Evolutionary conservation across 2,888 invertebrate genomes (phyloP).

Genomic region (Odontothrips loti): DNA sequence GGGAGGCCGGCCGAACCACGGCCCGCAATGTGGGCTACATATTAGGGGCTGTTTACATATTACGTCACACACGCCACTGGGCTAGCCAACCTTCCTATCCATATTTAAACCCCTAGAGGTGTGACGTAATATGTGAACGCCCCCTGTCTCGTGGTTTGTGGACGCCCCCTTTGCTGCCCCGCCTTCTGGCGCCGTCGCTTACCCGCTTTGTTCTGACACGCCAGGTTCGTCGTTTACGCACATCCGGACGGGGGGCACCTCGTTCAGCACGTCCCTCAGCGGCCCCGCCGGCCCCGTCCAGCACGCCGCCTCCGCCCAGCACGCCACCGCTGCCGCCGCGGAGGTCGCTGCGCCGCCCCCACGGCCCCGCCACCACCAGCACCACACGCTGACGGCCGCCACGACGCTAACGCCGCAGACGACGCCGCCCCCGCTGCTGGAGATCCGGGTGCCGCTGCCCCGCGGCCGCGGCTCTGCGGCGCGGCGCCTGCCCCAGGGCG

Average conservation of each 20-base stretch:
- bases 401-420: slow-evolving; percentile 40
- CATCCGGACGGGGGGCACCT: slow-evolving; percentile 1
- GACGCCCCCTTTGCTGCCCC: neutral
- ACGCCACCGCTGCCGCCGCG: slow-evolving; percentile 42
- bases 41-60: too few relatives aligned
- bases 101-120: too few relatives aligned
- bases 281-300: slow-evolving; percentile 7
- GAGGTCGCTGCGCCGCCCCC: slow-evolving; percentile 45
- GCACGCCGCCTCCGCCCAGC: slow-evolving; percentile 34
- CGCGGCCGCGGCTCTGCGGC: slow-evolving; percentile 4
- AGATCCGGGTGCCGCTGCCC: slow-evolving; percentile 36
- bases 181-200: neutral
- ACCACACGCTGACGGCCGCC: slow-evolving; percentile 36
- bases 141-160: too few relatives aligned
- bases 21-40: too few relatives aligned
- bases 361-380: slow-evolving; percentile 43
- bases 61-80: too few relatives aligned
- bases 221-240: slow-evolving; percentile 28
- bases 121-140: too few relatives aligned
- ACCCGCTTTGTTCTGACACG: neutral
- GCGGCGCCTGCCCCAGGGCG: neutral
- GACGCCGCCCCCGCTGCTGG: slow-evolving; percentile 35
- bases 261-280: slow-evolving; percentile 27
- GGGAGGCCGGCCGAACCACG: too few relatives aligned
- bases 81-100: too few relatives aligned